Evolutionary conservation across 2,113 vertebrate genomes (phyloP), one percentile per base, ranked within the genome.

Genomic region (Catharus minimus): DNA sequence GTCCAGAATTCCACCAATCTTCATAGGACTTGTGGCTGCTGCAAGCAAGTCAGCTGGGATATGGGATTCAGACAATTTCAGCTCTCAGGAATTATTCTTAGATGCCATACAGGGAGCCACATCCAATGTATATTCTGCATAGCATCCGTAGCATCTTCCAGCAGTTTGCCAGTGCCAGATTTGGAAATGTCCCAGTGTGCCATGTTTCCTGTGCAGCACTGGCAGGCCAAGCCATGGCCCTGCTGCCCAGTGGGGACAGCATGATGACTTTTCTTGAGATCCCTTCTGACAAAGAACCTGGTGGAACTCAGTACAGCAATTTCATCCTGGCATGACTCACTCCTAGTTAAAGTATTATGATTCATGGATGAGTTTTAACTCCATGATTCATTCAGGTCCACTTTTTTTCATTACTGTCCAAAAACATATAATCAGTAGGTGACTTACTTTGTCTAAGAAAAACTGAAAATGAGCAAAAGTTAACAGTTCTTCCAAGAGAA

Each of bases 241-340:
- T 60, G 20, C 47, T 83, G 30, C 68, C 1, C 1, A 49, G 18
- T 4, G 57, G 21, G 2, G 19, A 28, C 67, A 72, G 12, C 5
- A 9, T 16, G 36, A 44, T 1, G 4, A 38, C 10, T 86, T n/a
- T 36, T 90, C 39, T 30, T 16, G 26, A 82, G 50, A 88, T 20
- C 21, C 33, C 12, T 69, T 90, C 62, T 80, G 47, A 64, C 24
- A 77, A 41, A 85, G 22, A 62, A 46, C 36, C 5, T 30, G 30
- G 39, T 47, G 18, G 47, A 27, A 21, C 39, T 95, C n/a, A 43
- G 22, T 43, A 38, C 38, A 87, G 82, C 58, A 74, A 50, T 61
- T 95, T 60, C 47, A 46, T 86, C 38, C 56, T 82, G 53, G 10
- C 16, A 73, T 95, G 95, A 96, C 71, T 96, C 94, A 96, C 16